phyloP scores from a whole-genome alignment of 2,113 vertebrate genomes.

The Corythornis vintsioides region DNA sequence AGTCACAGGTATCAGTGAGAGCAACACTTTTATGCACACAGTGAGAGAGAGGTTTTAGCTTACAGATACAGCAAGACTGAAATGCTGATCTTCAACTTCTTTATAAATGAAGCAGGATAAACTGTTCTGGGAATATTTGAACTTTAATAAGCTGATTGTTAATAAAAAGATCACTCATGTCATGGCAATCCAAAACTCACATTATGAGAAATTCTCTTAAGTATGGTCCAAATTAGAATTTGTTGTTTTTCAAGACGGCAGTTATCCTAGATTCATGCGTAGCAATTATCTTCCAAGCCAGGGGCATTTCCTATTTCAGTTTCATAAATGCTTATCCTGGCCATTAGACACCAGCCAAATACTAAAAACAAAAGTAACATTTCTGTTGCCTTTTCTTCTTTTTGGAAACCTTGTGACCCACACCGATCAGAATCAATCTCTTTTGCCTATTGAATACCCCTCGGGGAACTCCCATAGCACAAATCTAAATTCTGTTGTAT shows the following conservation, averaged over 20 bases:
- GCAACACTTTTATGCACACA: not conserved
- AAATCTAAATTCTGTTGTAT: not conserved
- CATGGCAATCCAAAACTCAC: not conserved
- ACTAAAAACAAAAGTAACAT: not conserved
- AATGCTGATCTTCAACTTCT: not conserved
- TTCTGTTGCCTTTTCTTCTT: conserved; percentile 10
- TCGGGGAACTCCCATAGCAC: not conserved
- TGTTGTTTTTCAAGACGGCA: not conserved
- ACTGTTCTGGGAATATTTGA: not conserved
- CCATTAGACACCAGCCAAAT: not conserved
- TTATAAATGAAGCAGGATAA: not conserved
- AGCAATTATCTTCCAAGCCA: not conserved
- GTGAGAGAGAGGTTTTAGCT: not conserved
- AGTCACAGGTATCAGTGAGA: not conserved
- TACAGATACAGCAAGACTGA: not conserved
- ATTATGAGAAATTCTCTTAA: not conserved
- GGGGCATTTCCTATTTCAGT: not conserved
- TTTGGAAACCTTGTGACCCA: not conserved
- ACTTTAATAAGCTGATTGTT: not conserved
- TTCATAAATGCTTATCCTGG: not conserved
- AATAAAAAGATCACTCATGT: not conserved
- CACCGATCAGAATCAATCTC: not conserved
- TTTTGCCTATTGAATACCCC: not conserved
- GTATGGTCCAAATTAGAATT: not conserved
- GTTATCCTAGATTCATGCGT: not conserved